Evolutionary conservation across 2,113 vertebrate species (phyloP), one percentile per base, ranked within the genome.

Genomic region (Epinephelus cyanopodus): DNA sequence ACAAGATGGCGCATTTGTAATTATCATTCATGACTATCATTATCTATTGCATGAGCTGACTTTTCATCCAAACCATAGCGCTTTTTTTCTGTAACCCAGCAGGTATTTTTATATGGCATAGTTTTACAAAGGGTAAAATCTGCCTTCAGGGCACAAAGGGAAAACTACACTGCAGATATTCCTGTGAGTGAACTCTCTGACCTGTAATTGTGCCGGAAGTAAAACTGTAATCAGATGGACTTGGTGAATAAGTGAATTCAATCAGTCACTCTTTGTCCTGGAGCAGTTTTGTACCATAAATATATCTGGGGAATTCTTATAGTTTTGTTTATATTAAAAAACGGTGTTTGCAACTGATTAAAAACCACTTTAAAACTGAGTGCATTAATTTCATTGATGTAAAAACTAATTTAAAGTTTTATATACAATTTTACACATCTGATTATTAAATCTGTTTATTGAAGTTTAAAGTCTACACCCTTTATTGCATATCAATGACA

Each of bases 1-100:
- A 95, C 92, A 94, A 92, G 91, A 83, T 82, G 76, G 84, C 89
- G 89, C 77, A 88, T 92, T 95, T 93, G 94, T 94, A 94, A 96
- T 95, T 95, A 95, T 93, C 77, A 79, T 87, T 86, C 74, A 87
- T 77, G 78, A 79, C 92, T 92, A 89, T 95, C 89, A 94, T 95
- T 94, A 94, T 93, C 58, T 86, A 48, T 89, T 84, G 68, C 85
- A 90, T 85, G 85, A 92, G 75, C 82, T 87, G 74, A 83, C 85
- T 83, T 86, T 81, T 81, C 65, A 89, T 89, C 82, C 70, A 89
- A 87, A 83, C 80, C 54, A 72, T 80, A 82, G 60, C 76, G 86
- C 69, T 19, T 66, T 65, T 85, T 84, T 88, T 90, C 76, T 91
- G 75, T 86, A 82, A 88, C 73, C 56, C 82, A 83, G 87, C 75